Conservation (phyloP, 2,113 vertebrate species). For the Aix galericulata region DNA sequence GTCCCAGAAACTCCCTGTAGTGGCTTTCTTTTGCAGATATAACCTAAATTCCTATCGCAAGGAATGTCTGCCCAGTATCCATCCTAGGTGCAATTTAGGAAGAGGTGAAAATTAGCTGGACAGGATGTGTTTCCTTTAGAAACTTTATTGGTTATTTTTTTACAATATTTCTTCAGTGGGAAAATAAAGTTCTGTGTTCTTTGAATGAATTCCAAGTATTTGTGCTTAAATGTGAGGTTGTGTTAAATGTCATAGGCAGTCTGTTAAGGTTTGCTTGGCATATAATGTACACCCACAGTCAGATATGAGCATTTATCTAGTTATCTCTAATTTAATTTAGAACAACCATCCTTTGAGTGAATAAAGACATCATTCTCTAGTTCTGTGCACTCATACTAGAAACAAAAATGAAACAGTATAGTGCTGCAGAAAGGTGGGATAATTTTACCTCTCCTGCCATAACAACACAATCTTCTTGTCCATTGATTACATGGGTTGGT, state of each 20-base stretch:
- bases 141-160: background rate
- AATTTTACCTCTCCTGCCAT: constrained; percentile 85
- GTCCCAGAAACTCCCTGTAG: constrained; percentile 56
- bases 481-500: constrained; percentile 81
- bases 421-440: background rate
- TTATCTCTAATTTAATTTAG: background rate
- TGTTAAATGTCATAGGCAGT: rapidly evolving
- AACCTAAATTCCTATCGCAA: constrained; percentile 83
- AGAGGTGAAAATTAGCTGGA: background rate
- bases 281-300: background rate
- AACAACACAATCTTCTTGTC: constrained; percentile 88
- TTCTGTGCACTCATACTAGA: background rate
- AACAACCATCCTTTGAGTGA: background rate
- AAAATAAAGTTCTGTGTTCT: background rate
- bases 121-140: background rate
- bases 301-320: background rate
- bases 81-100: constrained; percentile 72
- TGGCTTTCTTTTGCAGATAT: constrained; percentile 87
- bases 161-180: background rate
- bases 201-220: background rate
- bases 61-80: constrained; percentile 87
- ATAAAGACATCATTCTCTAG: background rate
- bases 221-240: background rate
- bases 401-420: background rate
- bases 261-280: background rate